Percentiles rank a stretch among this genome's conserved stretches.
Evolutionary conservation across 2,888 invertebrate species (phyloP).

Genomic region (Isoperla grammatica): DNA sequence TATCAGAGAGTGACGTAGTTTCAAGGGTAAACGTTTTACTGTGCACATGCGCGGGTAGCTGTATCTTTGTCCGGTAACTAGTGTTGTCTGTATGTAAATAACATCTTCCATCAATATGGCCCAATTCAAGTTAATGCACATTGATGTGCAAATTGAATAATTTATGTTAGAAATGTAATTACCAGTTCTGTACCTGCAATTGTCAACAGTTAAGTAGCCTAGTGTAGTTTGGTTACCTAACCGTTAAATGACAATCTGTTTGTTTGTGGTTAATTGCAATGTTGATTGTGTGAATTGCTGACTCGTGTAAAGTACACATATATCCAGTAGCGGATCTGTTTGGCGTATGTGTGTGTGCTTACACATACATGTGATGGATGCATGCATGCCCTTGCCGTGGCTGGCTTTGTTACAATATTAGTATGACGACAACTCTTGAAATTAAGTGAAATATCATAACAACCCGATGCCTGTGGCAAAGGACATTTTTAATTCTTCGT

Average conservation of each 20-base stretch:
- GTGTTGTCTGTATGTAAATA: too few species aligned
- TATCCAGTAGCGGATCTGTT: conserved; percentile 12
- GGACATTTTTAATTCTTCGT: too few species aligned
- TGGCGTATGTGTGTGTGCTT: conserved; percentile 11
- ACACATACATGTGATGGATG: conserved; percentile 8
- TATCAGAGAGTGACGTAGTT: too few species aligned
- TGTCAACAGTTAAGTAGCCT: conserved; percentile 13
- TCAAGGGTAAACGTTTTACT: too few species aligned
- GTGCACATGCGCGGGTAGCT: too few species aligned
- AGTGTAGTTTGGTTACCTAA: conserved; percentile 9
- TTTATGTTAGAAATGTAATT: conserved; percentile 3
- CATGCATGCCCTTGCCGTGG: neutral
- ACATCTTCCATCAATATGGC: neutral
- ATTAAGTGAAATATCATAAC: too few species aligned
- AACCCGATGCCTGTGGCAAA: too few species aligned
- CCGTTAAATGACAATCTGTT: conserved; percentile 24
- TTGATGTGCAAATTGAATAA: conserved; percentile 3
- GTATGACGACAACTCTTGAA: too few species aligned
- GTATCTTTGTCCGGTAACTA: too few species aligned
- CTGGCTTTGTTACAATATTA: neutral
- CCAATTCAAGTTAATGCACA: conserved; percentile 5
- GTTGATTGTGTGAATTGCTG: conserved; percentile 29
- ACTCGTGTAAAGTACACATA: conserved; percentile 26
- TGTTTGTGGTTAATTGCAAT: conserved; percentile 24
- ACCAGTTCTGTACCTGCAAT: conserved; percentile 2